Conservation (phyloP, 2,888 invertebrate species). For the Heteropelma amictum region DNA sequence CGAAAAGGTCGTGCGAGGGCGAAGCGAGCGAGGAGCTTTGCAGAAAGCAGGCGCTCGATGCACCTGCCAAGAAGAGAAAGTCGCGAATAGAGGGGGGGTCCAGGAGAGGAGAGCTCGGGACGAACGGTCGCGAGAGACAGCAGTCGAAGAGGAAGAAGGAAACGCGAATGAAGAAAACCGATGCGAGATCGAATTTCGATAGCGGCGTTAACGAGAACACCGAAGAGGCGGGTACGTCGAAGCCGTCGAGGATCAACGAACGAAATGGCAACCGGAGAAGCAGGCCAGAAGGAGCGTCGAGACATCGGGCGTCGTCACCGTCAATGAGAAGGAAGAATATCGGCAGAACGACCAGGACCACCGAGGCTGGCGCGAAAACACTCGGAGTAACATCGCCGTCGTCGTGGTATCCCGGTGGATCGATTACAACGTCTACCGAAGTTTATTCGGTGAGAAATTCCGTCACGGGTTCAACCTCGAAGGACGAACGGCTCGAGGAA, state of each 20-base stretch:
- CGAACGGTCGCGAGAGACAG: conserved; percentile 28
- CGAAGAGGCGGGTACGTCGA: not conserved
- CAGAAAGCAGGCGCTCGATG: conserved; percentile 67
- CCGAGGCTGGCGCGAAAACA: conserved; percentile 49
- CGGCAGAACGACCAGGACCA: conserved; percentile 58
- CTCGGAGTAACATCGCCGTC: conserved; percentile 54
- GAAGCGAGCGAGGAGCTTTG: conserved; percentile 70
- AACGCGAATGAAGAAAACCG: conserved; percentile 50
- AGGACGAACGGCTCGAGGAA: not conserved
- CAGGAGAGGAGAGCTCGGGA: too few relatives aligned
- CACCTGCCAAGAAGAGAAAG: conserved; percentile 73
- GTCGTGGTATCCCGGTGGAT: conserved; percentile 37
- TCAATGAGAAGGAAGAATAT: conserved; percentile 60
- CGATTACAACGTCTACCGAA: conserved; percentile 37
- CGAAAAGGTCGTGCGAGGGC: conserved; percentile 71
- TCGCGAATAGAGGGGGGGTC: conserved; percentile 76
- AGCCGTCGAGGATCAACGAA: conserved; percentile 57
- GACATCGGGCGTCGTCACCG: conserved; percentile 44
- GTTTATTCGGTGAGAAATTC: conserved; percentile 51
- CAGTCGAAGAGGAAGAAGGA: conserved; percentile 57
- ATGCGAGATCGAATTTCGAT: conserved; percentile 20
- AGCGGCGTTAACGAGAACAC: not conserved
- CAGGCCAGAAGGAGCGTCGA: conserved; percentile 64
- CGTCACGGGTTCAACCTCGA: conserved; percentile 5
- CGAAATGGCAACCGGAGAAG: conserved; percentile 61